A percentile compares a stretch with the other conserved stretches of the same genome.
Conservation (phyloP, 2,113 vertebrate genomes). For the Hirundichthys speculiger region DNA sequence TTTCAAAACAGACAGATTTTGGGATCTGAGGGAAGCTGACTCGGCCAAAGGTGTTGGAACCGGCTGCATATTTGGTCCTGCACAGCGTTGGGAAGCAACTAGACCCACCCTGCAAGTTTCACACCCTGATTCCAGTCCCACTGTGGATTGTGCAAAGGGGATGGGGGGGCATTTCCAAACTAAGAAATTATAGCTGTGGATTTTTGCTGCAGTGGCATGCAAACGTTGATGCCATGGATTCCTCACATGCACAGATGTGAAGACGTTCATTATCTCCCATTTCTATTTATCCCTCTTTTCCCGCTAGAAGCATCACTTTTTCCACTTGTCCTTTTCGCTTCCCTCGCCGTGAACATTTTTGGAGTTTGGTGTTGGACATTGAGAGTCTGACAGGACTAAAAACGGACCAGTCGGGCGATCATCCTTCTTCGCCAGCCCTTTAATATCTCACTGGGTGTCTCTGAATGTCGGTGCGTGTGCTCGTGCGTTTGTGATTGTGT, state of each 20-base stretch:
- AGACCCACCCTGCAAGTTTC: constrained; percentile 68
- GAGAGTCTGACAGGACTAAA: constrained; percentile 48
- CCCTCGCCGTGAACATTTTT: constrained; percentile 42
- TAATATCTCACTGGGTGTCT: constrained; percentile 50
- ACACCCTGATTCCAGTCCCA: constrained; percentile 19
- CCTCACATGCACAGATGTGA: constrained; percentile 50
- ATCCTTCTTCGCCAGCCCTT: constrained; percentile 33
- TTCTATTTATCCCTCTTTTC: constrained; percentile 30
- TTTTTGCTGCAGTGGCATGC: constrained; percentile 53
- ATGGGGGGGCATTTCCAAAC: constrained; percentile 8
- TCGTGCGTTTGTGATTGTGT: constrained; percentile 48
- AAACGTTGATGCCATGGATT: constrained; percentile 45
- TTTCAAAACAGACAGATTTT: constrained; percentile 27
- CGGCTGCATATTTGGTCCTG: constrained; percentile 26
- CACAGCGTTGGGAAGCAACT: constrained; percentile 38
- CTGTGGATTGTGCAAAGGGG: constrained; percentile 27
- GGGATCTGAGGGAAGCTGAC: constrained; percentile 52
- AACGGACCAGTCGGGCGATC: constrained; percentile 44
- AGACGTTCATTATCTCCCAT: constrained; percentile 28
- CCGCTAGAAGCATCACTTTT: constrained; percentile 27
- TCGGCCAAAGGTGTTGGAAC: constrained; percentile 44
- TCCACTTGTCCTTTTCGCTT: constrained; percentile 16
- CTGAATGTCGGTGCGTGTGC: constrained; percentile 44
- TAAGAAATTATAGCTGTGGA: constrained; percentile 22
- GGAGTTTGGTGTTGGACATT: constrained; percentile 46